These are phyloP conservation scores for Chouioia cunea DNA, from an alignment of 2,888 invertebrate genomes.

Conservation along the genomic window DNA sequence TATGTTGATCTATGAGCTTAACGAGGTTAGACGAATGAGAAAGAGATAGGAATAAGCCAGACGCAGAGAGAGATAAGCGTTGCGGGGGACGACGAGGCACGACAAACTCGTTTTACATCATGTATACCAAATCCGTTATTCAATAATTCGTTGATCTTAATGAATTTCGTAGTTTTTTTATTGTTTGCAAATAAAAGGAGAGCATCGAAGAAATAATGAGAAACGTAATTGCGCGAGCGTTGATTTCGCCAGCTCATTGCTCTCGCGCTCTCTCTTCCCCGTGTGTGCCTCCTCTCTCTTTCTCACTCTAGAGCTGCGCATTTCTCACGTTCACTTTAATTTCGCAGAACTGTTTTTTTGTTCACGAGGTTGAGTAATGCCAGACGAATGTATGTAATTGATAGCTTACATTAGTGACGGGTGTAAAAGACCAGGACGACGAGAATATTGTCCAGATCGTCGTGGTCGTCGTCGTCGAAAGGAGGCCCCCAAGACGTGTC, in stretches of 20 bases:
- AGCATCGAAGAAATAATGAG: background rate
- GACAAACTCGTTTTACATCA: no score
- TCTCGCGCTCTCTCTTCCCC: conserved; percentile 14
- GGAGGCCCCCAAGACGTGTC: conserved; percentile 55
- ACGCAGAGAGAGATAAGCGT: conserved; percentile 24
- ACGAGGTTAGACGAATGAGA: conserved; percentile 36
- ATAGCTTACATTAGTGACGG: no score
- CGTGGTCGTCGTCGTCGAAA: conserved; percentile 45
- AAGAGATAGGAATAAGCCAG: background rate
- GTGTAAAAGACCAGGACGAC: no score
- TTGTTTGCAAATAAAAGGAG: background rate
- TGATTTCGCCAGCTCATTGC: conserved; percentile 63
- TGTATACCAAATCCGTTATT: no score
- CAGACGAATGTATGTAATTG: no score
- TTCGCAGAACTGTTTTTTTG: conserved; percentile 39
- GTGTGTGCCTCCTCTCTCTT: conserved; percentile 48
- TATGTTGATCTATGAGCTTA: conserved; percentile 43
- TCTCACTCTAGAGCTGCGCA: background rate
- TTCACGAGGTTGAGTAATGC: no score
- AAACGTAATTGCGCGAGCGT: conserved; percentile 35
- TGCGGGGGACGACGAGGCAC: no score
- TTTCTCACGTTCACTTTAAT: conserved; percentile 14
- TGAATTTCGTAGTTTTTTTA: no score
- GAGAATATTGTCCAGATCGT: no score
- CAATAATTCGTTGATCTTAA: no score